A percentile compares a stretch with the other conserved stretches of the same genome.
Conservation (phyloP, 2,888 invertebrate species). For the Drosophila melanocephala region DNA sequence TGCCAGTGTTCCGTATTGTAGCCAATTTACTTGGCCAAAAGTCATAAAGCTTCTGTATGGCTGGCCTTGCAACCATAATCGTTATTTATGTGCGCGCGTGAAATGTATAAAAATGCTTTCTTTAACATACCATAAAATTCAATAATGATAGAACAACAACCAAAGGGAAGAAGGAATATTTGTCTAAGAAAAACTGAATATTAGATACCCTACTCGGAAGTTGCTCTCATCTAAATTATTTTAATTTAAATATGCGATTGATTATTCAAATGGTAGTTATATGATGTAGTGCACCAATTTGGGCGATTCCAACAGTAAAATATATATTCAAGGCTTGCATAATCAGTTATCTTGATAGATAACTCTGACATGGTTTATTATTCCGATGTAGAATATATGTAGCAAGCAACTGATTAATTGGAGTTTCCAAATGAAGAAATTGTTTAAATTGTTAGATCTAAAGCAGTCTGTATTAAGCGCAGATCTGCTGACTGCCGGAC, state of each 20-base stretch:
- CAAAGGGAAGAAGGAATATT: background rate
- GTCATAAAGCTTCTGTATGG: slow-evolving; percentile 65
- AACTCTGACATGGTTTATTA: background rate
- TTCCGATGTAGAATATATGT: background rate
- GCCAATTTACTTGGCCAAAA: slow-evolving; percentile 68
- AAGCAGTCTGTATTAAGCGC: no score
- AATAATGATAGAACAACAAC: slow-evolving; percentile 2
- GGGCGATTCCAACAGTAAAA: background rate
- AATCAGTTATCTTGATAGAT: background rate
- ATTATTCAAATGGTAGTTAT: background rate
- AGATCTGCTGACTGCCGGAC: background rate
- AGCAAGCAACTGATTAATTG: background rate
- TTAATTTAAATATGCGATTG: background rate
- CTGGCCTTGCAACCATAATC: slow-evolving; percentile 61
- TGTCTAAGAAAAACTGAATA: background rate
- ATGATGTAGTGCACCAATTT: background rate
- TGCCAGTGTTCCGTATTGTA: slow-evolving; percentile 28
- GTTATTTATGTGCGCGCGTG: slow-evolving; percentile 79
- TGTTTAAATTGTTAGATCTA: background rate
- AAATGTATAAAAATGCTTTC: slow-evolving; percentile 76
- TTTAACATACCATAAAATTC: slow-evolving; percentile 69
- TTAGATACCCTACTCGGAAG: background rate
- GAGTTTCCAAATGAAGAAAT: background rate
- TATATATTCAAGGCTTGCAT: background rate
- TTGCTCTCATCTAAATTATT: background rate